Conservation (phyloP, 2,797 vertebrate species). For the Simalia tracyae region DNA sequence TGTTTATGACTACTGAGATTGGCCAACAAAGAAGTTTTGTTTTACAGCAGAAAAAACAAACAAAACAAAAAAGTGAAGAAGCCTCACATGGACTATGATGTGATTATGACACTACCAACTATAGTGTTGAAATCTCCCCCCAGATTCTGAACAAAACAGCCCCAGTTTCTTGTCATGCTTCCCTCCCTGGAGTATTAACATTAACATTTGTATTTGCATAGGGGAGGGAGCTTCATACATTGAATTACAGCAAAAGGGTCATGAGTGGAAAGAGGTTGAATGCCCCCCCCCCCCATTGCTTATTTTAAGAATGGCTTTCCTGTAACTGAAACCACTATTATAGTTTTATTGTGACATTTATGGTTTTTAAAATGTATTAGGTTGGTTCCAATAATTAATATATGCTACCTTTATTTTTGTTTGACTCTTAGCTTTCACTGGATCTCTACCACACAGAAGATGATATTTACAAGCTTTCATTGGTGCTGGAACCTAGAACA, state of each 20-base stretch:
- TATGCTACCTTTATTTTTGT: slow-evolving; percentile 23
- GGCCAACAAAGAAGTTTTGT: neutral
- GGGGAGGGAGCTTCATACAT: neutral
- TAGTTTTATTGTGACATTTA: neutral
- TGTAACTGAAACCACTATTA: neutral
- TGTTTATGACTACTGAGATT: rapidly evolving
- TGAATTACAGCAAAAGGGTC: neutral
- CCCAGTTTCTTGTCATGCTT: rapidly evolving
- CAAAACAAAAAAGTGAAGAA: neutral
- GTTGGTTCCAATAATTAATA: slow-evolving; percentile 9
- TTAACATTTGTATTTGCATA: neutral
- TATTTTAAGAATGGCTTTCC: neutral
- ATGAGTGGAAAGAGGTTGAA: neutral
- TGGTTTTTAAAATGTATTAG: neutral
- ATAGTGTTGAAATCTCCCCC: rapidly evolving
- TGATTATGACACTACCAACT: neutral
- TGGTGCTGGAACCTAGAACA: slow-evolving; percentile 93
- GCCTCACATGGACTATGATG: neutral
- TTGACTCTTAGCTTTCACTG: slow-evolving; percentile 85
- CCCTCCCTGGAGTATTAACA: neutral
- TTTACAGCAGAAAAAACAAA: neutral
- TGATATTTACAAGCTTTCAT: slow-evolving; percentile 94
- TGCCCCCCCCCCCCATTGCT: neutral
- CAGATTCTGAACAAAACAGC: rapidly evolving
- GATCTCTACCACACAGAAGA: slow-evolving; percentile 97